Evolutionary conservation across 2,888 invertebrate species (phyloP).

Genomic region (Oxystoma pomonae): DNA sequence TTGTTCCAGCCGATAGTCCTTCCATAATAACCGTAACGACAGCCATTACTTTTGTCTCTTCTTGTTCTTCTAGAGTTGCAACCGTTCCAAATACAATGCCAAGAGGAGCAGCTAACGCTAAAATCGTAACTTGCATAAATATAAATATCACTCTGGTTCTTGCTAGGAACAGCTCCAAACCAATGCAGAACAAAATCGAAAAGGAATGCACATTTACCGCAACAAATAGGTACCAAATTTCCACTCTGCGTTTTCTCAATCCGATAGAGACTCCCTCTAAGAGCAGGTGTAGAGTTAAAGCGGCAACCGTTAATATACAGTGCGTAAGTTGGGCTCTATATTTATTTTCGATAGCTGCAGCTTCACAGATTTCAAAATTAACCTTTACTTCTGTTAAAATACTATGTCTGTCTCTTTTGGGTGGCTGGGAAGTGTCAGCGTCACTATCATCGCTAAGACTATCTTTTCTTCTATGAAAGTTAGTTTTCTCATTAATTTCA

Average conservation of each 20-base stretch:
- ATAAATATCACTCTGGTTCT: constrained; percentile 44
- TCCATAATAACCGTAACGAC: constrained; percentile 46
- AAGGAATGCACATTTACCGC: constrained; percentile 53
- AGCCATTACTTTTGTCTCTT: constrained; percentile 43
- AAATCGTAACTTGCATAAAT: constrained; percentile 46
- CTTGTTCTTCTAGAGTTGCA: constrained; percentile 44
- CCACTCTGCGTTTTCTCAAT: constrained; percentile 45
- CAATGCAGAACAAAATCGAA: constrained; percentile 53
- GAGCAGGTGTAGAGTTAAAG: constrained; percentile 53
- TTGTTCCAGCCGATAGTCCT: constrained; percentile 51
- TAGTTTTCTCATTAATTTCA: not conserved
- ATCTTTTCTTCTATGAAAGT: not conserved
- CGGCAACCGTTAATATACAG: constrained; percentile 47
- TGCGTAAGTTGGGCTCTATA: constrained; percentile 40
- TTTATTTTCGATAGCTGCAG: constrained; percentile 7
- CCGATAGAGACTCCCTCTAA: constrained; percentile 55
- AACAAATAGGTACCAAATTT: constrained; percentile 52
- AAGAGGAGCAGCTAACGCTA: constrained; percentile 50
- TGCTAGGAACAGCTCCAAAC: constrained; percentile 51
- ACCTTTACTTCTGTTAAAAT: constrained; percentile 16
- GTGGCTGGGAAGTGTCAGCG: not conserved
- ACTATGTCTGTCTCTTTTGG: constrained; percentile 8
- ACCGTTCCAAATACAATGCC: constrained; percentile 50
- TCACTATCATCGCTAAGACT: not conserved
- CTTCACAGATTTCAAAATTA: not conserved